Conservation (phyloP, 2,113 vertebrate species). For the Eurypyga helias region DNA sequence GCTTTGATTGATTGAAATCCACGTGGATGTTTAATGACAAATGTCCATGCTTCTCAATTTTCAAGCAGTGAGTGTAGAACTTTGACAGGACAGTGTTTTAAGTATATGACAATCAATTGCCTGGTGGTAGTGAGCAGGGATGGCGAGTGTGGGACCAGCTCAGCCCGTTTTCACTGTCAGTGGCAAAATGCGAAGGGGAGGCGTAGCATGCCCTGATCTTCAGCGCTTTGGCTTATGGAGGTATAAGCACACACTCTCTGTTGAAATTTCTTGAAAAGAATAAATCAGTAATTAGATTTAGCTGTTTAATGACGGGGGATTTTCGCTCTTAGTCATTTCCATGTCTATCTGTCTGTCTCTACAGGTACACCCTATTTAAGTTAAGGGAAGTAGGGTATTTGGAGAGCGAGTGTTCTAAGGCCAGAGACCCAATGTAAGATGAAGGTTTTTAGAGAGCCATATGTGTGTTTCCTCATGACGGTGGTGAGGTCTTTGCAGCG, state of each 20-base stretch:
- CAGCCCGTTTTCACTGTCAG: fast-evolving
- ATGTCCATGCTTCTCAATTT: background rate
- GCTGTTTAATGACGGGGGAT: background rate
- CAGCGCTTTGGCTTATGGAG: fast-evolving
- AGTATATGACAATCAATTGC: background rate
- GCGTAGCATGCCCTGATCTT: background rate
- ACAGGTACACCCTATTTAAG: background rate
- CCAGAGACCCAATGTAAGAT: background rate
- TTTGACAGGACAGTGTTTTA: background rate
- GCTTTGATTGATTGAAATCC: background rate
- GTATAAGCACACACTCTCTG: too few relatives aligned
- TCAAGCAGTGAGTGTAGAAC: background rate
- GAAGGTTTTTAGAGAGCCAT: fast-evolving
- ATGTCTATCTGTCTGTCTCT: background rate
- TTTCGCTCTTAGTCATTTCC: background rate
- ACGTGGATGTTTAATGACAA: background rate
- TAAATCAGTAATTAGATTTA: background rate
- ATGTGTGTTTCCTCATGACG: fast-evolving
- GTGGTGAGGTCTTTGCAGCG: fast-evolving
- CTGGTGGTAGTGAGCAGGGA: background rate
- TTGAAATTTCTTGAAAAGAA: background rate
- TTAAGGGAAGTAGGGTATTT: background rate
- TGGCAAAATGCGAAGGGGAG: background rate
- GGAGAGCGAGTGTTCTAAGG: background rate
- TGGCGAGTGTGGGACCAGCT: background rate